phyloP scores from a whole-genome alignment of 2,888 invertebrate genomes.

The Dorcus hopei region DNA sequence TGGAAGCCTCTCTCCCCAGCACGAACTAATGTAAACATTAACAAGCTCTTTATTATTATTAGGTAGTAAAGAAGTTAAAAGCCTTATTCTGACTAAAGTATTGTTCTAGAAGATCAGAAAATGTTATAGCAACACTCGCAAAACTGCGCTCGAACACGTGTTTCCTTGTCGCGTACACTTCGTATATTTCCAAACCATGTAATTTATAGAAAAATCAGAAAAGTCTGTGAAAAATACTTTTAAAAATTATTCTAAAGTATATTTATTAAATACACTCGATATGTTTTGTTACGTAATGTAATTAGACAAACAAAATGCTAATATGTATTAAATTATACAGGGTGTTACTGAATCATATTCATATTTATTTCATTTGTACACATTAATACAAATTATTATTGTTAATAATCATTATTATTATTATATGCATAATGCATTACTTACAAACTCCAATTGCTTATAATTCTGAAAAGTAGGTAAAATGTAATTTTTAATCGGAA shows the following conservation, averaged over 20 bases:
- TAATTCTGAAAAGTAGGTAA: no score
- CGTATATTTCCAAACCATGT: slow-evolving; percentile 20
- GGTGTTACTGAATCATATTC: no score
- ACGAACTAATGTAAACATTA: slow-evolving; percentile 8
- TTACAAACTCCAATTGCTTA: no score
- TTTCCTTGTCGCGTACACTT: slow-evolving; percentile 18
- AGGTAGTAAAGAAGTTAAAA: slow-evolving; percentile 12
- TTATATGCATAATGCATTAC: no score
- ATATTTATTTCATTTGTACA: no score
- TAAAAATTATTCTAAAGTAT: no score
- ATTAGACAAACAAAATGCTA: background rate
- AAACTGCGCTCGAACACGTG: slow-evolving; percentile 16
- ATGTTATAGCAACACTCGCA: slow-evolving; percentile 16
- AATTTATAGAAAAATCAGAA: slow-evolving; percentile 22
- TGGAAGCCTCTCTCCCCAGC: background rate
- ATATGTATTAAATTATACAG: no score
- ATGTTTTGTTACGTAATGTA: no score
- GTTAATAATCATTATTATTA: no score
- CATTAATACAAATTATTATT: no score
- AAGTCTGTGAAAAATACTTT: background rate
- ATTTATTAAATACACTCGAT: no score
- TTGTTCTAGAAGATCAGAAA: slow-evolving; percentile 19
- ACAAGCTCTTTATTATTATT: slow-evolving; percentile 19
- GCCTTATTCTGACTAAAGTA: slow-evolving; percentile 9
- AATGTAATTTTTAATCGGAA: no score